Base-by-base conservation (phyloP, 2,888 invertebrate species). In the Netelia melanura region DNA sequence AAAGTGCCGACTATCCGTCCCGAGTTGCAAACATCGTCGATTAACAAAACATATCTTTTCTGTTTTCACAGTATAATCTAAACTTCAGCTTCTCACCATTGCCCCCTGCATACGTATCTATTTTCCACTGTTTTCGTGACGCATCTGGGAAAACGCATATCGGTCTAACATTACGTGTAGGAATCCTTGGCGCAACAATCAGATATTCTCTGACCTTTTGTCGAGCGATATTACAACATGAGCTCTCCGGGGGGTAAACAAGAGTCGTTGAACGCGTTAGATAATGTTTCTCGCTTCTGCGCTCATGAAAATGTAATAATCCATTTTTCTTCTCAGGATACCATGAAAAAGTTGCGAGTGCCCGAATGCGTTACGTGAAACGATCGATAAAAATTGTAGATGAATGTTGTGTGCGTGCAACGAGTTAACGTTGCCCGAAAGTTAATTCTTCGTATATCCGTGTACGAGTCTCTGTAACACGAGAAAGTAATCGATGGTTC, bases 401-500 rank as follows among this genome's bases (percentile, higher is more conserved):
- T 38, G 38, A 38, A 6, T 38, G 38, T 8, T 38, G 48, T 48
- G 11, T 48, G 14, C 48, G 14, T 11, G 48, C 6, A 48, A 48
- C 48, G 48, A 11, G 48, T 48, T 48, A 3, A 14, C 10, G 48
- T 48, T 14, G 14, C 3, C 2, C 48, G 48, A 48, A 14, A 14
- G 48, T 48, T 48, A 48, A 48, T 14, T 48, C 11, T 14, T 11
- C 14, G 14, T 0, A 23, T 58, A 44, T 48, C 21, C 14, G 6
- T 30, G n/a, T 52, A 25, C 25, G 8, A 64, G 54, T 48, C 56
- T 25, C 56, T 25, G 85, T 82, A 82, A 85, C 79, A 44, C 65
- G 85, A 85, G 85, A 85, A 85, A 85, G 85, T 58, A 79, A 85
- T 85, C 81, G 81, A 81, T 85, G 76, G 61, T 71, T 38, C 48